Conservation (phyloP, 1,140 invertebrate genomes). For the Pseudomyrmex cubaensis region DNA sequence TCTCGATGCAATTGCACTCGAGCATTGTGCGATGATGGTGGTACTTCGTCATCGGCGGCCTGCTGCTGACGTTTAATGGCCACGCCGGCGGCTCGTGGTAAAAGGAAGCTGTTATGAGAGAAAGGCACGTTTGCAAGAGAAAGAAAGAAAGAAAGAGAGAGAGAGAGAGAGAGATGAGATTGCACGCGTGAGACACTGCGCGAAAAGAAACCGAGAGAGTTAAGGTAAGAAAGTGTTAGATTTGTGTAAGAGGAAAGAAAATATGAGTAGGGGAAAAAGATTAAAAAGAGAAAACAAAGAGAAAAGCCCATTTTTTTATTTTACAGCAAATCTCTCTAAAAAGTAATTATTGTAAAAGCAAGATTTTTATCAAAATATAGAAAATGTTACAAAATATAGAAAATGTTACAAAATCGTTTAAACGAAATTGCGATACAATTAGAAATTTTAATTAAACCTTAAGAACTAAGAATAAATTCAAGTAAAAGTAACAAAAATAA, state of each 20-base stretch:
- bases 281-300: not conserved
- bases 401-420: too few species aligned
- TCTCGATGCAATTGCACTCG: slow-evolving; percentile 70
- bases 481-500: slow-evolving; percentile 16
- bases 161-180: not conserved
- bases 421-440: too few species aligned
- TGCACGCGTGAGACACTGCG: slow-evolving; percentile 19
- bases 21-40: slow-evolving; percentile 66
- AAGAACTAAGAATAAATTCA: not conserved
- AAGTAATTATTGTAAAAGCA: not conserved
- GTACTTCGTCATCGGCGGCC: slow-evolving; percentile 69
- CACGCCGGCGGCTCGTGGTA: slow-evolving; percentile 62
- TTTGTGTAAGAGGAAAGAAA: slow-evolving; percentile 40
- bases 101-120: slow-evolving; percentile 60
- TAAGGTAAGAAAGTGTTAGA: slow-evolving; percentile 9
- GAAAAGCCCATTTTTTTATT: slow-evolving; percentile 44
- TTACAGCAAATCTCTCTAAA: not conserved
- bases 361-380: not conserved
- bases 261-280: not conserved
- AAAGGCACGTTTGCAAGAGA: not conserved
- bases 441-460: too few species aligned
- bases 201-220: slow-evolving; percentile 21
- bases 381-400: not conserved
- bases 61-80: slow-evolving; percentile 72
- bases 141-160: not conserved